Base-by-base conservation (phyloP, 2,888 invertebrate genomes). In the Cheilosia grossa region DNA sequence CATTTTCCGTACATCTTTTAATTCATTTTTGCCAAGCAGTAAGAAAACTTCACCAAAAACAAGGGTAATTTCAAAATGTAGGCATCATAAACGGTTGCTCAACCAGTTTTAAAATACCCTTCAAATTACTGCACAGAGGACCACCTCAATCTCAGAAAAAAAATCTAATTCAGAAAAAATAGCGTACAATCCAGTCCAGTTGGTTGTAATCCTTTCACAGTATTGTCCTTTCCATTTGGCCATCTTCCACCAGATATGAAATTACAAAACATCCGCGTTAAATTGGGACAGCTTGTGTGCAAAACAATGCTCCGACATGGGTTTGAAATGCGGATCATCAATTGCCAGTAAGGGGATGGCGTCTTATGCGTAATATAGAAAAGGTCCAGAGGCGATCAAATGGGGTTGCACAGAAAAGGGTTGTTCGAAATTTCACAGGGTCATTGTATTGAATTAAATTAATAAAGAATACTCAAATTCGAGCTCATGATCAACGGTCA, bases 351-450 rank as follows among this genome's bases (percentile, higher is more conserved):
- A 30, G 24, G 19, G 40, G 27, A 69, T 70, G 81, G 64, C 63
- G 64, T 42, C 42, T 19, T 19, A 51, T 13, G 13, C 4, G 19
- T 27, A 19, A 37, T 24, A 59, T 27, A 33, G 51, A 58, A 58
- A 74, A 80, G 74, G 82, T 83, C 82, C 82, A 80, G 51, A 15
- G 67, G 54, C 66, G 63, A 70, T 70, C 61, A 77, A 70, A 47
- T 58, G 77, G 70, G 77, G 67, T 79, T 33, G 40, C 56, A 61
- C 19, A 17, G 19, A 10, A 56, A 67, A 81, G 66, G 66, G 72
- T 64, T 73, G 82, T 44, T 66, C 58, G 17, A 13, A 73, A 73
- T 79, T 82, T 82, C 78, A 79, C 78, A 82, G 82, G 82, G 82
- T 80, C 82, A 83, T 15, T 80, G 33, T 53, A 40, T 80, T 69